Evolutionary conservation across 2,888 invertebrate genomes (phyloP).

Genomic region (Lycaena phlaeas): DNA sequence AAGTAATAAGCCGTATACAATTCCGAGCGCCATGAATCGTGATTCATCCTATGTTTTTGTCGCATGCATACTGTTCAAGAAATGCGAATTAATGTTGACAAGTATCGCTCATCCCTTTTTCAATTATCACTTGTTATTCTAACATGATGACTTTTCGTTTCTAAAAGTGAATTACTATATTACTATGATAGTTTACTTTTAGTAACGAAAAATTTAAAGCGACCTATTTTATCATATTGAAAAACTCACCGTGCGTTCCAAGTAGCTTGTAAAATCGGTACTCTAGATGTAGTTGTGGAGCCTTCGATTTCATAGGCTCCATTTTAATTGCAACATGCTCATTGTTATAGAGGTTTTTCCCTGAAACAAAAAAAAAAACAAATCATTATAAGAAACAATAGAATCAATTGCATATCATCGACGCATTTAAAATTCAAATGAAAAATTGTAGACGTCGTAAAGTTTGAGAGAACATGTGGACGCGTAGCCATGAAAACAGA

Average conservation of each 20-base stretch:
- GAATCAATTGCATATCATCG: too few relatives aligned
- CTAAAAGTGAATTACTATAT: too few relatives aligned
- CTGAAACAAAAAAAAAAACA: constrained; percentile 68
- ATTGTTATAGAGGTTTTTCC: constrained; percentile 99
- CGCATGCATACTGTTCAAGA: too few relatives aligned
- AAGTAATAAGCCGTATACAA: constrained; percentile 1
- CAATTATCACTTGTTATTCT: too few relatives aligned
- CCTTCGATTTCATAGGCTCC: constrained; percentile 99
- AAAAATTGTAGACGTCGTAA: constrained; percentile 1
- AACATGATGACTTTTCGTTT: too few relatives aligned
- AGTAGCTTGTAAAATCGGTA: constrained; percentile 99
- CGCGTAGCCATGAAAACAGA: neutral
- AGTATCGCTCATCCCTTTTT: too few relatives aligned
- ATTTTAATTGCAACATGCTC: constrained; percentile 99
- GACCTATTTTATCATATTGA: too few relatives aligned
- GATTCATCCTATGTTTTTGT: too few relatives aligned
- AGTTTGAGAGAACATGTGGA: neutral
- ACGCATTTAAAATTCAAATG: neutral
- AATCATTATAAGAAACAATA: neutral
- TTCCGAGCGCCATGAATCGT: neutral
- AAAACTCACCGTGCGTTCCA: constrained; percentile 94
- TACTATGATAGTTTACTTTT: too few relatives aligned
- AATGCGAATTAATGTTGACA: too few relatives aligned
- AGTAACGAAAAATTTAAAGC: too few relatives aligned
- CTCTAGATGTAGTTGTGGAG: constrained; percentile 99